Evolutionary conservation across 92 coral and sea anemone species (phyloP), one percentile per base, ranked within the genome.

Genomic region (Paragorgia papillata): DNA sequence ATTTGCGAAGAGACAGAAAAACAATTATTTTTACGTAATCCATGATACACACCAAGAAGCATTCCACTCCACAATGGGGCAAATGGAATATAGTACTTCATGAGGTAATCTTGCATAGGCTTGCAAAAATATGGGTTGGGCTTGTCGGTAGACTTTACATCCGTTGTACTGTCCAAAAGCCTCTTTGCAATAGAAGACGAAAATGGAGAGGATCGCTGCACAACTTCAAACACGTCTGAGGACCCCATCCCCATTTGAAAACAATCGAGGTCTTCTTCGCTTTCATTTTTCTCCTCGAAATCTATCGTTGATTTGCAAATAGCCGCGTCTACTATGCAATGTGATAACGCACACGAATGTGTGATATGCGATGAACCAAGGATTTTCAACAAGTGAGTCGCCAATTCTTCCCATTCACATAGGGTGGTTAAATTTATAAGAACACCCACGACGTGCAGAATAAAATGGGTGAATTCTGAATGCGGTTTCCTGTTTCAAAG

Each of bases 81-180:
- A 59, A 59, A 59, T 25, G 66, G 66, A 24, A 59, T 22, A 18
- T 59, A 59, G n/a, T 7, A 59, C n/a, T 59, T 59, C 66, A 59
- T 8, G 29, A 59, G 9, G 31, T 59, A 59, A 22, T 7, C 29
- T 59, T 59, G 30, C 30, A 59, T 21, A 5, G 30, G 66, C 31
- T 59, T 22, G 31, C 22, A 59, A 22, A 24, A 59, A 15, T 8
- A 18, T 8, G 66, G 66, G n/a, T 28, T 59, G 18, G 26, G 15
- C 18, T 10, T 21, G n/a, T 59, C 29, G 31, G 30, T 24, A 6
- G 7, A 6, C 18, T 24, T 8, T 8, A 59, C 66, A 22, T 59
- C 66, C 6, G 17, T 4, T 4, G 9, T 29, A 28, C 31, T 7
- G 7, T 8, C 5, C n/a, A 24, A 24, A 6, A 59, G 26, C 33